Percentiles rank a stretch among this genome's conserved stretches.
These are phyloP conservation scores for Augochlorella aurata DNA, from an alignment of 2,888 invertebrate genomes.

Conservation along the genomic window DNA sequence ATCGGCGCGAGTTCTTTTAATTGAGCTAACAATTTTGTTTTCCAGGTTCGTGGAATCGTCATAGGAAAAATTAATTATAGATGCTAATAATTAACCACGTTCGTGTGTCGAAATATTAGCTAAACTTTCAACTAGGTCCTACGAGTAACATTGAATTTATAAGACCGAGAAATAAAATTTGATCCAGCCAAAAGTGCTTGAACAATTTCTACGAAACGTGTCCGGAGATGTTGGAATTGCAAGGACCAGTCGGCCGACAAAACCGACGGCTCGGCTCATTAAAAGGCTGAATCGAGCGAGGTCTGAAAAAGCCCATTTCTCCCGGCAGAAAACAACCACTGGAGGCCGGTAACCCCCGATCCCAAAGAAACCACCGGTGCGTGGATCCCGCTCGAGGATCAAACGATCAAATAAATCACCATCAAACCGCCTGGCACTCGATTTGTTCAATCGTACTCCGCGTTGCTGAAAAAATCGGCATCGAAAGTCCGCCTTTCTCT, in stretches of 20 bases:
- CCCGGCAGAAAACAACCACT: background rate
- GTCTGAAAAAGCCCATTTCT: background rate
- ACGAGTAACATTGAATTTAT: no score
- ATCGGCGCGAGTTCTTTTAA: background rate
- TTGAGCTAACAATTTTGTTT: background rate
- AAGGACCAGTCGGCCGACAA: no score
- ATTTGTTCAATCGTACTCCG: slow-evolving; percentile 42
- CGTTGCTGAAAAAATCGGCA: slow-evolving; percentile 41
- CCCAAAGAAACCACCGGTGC: background rate
- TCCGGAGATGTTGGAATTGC: background rate
- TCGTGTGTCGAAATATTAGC: no score
- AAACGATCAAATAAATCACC: slow-evolving; percentile 51
- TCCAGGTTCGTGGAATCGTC: no score
- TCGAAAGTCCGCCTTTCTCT: slow-evolving; percentile 53
- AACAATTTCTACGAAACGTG: no score
- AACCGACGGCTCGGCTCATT: background rate
- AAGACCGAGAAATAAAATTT: no score
- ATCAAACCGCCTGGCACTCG: slow-evolving; percentile 47
- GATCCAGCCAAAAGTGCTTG: no score
- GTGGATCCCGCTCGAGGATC: slow-evolving; percentile 8
- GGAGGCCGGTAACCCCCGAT: slow-evolving; percentile 4
- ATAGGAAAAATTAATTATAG: no score
- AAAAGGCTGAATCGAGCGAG: background rate
- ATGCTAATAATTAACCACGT: no score
- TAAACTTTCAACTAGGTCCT: no score